phyloP scores from a whole-genome alignment of 2,888 invertebrate species.

The Hedychridium roseum region DNA sequence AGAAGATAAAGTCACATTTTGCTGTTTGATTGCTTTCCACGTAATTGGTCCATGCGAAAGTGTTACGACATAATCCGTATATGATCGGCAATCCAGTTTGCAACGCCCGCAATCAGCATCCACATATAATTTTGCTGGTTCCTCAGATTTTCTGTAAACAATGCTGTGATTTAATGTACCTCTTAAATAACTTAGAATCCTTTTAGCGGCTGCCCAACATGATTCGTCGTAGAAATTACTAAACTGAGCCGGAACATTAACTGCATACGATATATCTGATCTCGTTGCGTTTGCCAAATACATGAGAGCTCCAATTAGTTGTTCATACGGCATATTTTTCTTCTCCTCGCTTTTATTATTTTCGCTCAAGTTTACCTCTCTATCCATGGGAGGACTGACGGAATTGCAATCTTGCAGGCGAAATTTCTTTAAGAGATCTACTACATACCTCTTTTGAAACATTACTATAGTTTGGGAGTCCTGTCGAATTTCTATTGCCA shows the following conservation, averaged over 20 bases:
- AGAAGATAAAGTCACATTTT: constrained; percentile 21
- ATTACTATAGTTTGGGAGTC: constrained; percentile 1
- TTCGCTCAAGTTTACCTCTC: constrained; percentile 3
- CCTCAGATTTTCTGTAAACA: constrained; percentile 14
- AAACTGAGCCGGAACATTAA: constrained; percentile 11
- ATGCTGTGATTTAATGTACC: constrained; percentile 24
- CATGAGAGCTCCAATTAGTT: constrained; percentile 15
- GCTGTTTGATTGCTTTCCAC: constrained; percentile 24
- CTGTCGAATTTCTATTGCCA: constrained; percentile 11
- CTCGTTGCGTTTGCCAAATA: constrained; percentile 12
- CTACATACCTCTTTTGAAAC: constrained; percentile 10
- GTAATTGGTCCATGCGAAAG: constrained; percentile 16
- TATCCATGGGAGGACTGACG: constrained; percentile 7
- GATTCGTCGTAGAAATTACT: constrained; percentile 1
- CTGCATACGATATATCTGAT: constrained; percentile 17
- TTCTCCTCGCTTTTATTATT: constrained; percentile 3
- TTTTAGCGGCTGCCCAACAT: constrained; percentile 14
- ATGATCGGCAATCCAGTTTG: constrained; percentile 26
- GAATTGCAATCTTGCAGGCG: constrained; percentile 16
- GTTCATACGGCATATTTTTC: constrained; percentile 11
- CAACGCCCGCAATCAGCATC: constrained; percentile 45
- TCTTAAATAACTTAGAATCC: constrained; percentile 9
- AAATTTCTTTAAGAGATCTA: constrained; percentile 12
- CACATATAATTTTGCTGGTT: constrained; percentile 29
- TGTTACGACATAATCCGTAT: constrained; percentile 25